These are phyloP conservation scores for Acanthosepion lycidas DNA, from an alignment of 2,888 invertebrate species.

Conservation along the genomic window DNA sequence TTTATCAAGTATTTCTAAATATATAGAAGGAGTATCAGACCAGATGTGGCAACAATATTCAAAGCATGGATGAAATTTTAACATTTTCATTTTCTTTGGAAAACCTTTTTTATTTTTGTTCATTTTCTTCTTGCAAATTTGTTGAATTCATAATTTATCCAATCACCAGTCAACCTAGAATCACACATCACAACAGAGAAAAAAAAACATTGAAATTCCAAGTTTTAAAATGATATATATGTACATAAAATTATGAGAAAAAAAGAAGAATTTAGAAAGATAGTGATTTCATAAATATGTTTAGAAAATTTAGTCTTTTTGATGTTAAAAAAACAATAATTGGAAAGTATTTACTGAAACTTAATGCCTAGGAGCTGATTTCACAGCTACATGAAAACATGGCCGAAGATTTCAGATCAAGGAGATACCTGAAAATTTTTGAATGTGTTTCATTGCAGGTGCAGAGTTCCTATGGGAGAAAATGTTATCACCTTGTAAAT, in stretches of 20 bases:
- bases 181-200: not conserved
- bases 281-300: not conserved
- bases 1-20: no score
- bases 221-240: not conserved
- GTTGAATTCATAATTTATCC: not conserved
- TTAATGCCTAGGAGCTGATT: not conserved
- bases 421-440: not conserved
- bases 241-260: not conserved
- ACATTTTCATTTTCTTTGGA: no score
- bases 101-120: no score
- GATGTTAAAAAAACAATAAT: not conserved
- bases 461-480: not conserved
- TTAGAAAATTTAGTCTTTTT: not conserved
- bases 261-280: not conserved
- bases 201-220: not conserved
- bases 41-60: no score
- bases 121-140: not conserved
- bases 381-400: slow-evolving; percentile 8
- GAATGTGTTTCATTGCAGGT: not conserved
- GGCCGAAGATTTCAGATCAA: not conserved
- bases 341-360: not conserved
- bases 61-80: no score
- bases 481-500: slow-evolving; percentile 12
- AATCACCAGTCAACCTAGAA: not conserved
- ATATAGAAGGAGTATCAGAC: no score